Base-by-base conservation (phyloP, 1,140 invertebrate species). In the Euschistus heros region DNA sequence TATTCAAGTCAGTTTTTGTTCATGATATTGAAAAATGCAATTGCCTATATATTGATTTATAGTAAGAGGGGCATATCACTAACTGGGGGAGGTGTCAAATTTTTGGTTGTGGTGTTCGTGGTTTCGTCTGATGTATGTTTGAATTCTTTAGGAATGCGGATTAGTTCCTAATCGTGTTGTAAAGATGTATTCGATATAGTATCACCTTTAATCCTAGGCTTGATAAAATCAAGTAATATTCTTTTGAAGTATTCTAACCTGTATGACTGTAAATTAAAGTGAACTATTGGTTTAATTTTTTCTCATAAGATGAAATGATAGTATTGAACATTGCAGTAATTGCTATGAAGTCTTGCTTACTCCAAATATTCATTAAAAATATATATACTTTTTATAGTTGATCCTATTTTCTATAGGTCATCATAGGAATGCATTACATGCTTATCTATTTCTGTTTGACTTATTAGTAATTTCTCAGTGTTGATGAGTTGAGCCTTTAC, bases 11-110 rank as follows among this genome's bases (percentile, higher is more conserved):
- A 37, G 33, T 37, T 37, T 37, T 37, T 37, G 6, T 4, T 1
- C 1, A 37, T 37, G 1, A 37, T 37, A 37, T 13, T 10, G 24
- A 26, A 57, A 57, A 57, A 10, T 17, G 54, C 18, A 57, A 57
- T 26, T 27, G 24, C 47, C 54, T 57, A 57, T 24, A 57, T 57
- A 57, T 57, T 57, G 54, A 57, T 57, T 57, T 57, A 57, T 26
- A 57, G 54, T 57, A 24, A 57, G 54, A 24, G 54, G 54, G 54
- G 20, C 47, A 50, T 57, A 57, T 57, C 54, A 26, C 24, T 57
- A 15, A 57, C 18, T 24, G 54, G 54, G 54, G 54, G 54, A 57
- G 54, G 18, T 57, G 54, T 57, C 54, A 57, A 57, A 57, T 57
- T 50, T 57, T 57, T 24, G 54, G 54, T 57, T 57, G 20, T 24